phyloP scores from a whole-genome alignment of 1,140 invertebrate genomes.

The Antheraea mylitta region DNA sequence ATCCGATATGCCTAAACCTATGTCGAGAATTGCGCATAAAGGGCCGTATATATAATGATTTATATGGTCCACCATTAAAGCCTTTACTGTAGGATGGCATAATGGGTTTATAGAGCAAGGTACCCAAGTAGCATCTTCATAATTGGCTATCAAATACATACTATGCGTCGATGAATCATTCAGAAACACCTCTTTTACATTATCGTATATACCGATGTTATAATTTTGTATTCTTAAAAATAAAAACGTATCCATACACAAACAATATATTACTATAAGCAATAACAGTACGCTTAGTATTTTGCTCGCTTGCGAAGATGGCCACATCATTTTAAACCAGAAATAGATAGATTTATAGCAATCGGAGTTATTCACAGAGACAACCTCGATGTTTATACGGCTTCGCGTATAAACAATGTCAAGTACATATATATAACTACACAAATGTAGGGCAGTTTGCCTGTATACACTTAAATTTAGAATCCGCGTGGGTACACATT shows the following conservation, averaged over 20 bases:
- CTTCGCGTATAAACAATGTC: conserved; percentile 12
- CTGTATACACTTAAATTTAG: background rate
- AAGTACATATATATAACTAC: background rate
- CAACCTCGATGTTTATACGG: conserved; percentile 1
- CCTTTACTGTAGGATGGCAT: conserved; percentile 88
- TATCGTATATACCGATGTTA: conserved; percentile 51
- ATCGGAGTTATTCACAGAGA: background rate
- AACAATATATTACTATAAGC: conserved; percentile 47
- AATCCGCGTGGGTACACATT: background rate
- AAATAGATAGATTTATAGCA: background rate
- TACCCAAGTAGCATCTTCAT: conserved; percentile 80
- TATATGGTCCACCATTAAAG: conserved; percentile 85
- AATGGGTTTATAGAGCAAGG: conserved; percentile 85
- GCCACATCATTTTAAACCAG: conserved; percentile 67
- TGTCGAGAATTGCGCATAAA: conserved; percentile 82
- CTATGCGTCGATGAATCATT: background rate
- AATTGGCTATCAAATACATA: conserved; percentile 37
- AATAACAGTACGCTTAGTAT: conserved; percentile 55
- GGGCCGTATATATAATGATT: conserved; percentile 89
- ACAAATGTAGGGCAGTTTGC: background rate
- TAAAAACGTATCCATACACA: conserved; percentile 66
- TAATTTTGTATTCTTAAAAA: conserved; percentile 63
- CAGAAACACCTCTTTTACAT: background rate
- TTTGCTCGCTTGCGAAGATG: conserved; percentile 70
- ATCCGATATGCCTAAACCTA: conserved; percentile 81